These are phyloP conservation scores for Paragorgia papillata DNA, from an alignment of 92 coral and sea anemone species.

Conservation along the genomic window DNA sequence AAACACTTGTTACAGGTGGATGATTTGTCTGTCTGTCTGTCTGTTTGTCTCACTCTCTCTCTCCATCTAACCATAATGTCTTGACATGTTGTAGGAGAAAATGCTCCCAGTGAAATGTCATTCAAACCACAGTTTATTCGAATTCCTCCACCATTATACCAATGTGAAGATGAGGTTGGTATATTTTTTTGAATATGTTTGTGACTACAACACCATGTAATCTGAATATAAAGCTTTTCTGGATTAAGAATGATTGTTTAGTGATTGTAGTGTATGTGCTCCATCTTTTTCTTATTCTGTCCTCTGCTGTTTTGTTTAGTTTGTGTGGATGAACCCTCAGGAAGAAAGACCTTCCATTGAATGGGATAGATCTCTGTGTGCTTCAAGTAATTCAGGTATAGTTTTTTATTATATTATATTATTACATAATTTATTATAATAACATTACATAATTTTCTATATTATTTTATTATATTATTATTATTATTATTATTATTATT, in stretches of 20 bases:
- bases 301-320: constrained; percentile 39
- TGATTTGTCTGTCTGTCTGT: neutral
- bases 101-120: constrained; percentile 75
- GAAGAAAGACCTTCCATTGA: constrained; percentile 75
- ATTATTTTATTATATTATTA: neutral
- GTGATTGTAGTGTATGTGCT: no score
- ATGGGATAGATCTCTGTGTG: constrained; percentile 96
- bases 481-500: neutral
- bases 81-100: constrained; percentile 52
- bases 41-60: no score
- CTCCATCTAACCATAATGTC: neutral
- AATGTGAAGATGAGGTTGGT: constrained; percentile 95
- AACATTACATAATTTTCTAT: neutral
- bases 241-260: no score
- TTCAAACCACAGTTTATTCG: constrained; percentile 84
- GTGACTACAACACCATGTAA: no score
- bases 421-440: neutral
- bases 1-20: constrained; percentile 89
- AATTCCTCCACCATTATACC: constrained; percentile 90
- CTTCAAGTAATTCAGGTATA: constrained; percentile 90
- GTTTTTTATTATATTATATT: neutral
- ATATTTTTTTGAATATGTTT: neutral
- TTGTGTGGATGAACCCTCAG: constrained; percentile 98
- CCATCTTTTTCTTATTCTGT: neutral
- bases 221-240: no score